Percentiles rank a stretch among this genome's conserved stretches.
phyloP scores from a whole-genome alignment of 2,797 vertebrate genomes.

The Pogoniulus pusillus region DNA sequence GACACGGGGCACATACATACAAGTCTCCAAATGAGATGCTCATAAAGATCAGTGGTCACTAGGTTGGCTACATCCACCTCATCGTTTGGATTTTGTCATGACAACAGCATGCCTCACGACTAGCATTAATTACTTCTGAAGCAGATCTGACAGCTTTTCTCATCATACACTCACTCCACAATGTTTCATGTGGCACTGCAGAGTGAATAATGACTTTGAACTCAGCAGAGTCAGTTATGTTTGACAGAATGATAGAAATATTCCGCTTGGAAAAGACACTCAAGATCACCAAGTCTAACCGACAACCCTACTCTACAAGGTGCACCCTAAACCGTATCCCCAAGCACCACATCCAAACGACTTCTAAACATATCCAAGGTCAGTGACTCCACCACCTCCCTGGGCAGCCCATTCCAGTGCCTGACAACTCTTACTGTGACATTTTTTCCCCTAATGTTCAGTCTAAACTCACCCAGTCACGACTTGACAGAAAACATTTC shows the following conservation, averaged over 20 bases:
- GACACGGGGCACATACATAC: background rate
- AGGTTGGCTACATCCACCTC: background rate
- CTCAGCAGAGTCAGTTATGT: background rate
- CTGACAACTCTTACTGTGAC: no score
- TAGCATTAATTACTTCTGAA: conserved; percentile 1
- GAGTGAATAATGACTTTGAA: background rate
- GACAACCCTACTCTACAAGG: no score
- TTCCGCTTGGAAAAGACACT: no score
- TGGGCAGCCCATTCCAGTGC: no score
- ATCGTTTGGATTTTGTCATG: background rate
- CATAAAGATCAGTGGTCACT: background rate
- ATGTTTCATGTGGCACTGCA: background rate
- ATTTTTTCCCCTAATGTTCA: no score
- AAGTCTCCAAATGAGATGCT: background rate
- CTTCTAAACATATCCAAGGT: no score
- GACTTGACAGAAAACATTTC: no score
- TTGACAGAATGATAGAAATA: background rate
- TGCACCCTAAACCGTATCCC: no score
- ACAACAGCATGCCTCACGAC: background rate
- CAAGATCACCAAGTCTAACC: no score
- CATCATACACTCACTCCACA: background rate
- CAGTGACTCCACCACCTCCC: no score
- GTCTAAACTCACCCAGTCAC: no score
- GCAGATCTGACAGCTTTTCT: background rate
- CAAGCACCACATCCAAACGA: no score